These are phyloP conservation scores for Sapajus apella DNA, from an alignment of 2,113 vertebrate species.

Conservation along the genomic window DNA sequence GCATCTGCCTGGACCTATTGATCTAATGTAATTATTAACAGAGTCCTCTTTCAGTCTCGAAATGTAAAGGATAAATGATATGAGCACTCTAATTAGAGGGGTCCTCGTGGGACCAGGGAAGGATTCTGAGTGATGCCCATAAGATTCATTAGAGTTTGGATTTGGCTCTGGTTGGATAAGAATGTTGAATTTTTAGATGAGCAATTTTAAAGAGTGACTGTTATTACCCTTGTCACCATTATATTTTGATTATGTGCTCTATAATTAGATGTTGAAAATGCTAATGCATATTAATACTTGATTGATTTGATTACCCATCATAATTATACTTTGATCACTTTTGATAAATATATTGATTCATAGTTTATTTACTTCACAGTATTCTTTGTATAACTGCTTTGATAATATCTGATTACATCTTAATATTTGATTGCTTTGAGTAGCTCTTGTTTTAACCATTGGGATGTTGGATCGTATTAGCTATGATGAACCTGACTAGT, in stretches of 20 bases:
- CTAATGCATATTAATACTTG: conserved; percentile 71
- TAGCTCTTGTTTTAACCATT: conserved; percentile 48
- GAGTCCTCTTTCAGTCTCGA: not conserved
- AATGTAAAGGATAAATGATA: conserved; percentile 6
- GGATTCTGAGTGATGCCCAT: not conserved
- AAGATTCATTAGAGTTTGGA: not conserved
- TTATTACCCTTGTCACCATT: conserved; percentile 34
- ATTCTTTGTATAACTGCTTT: conserved; percentile 71
- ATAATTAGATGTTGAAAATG: conserved; percentile 74
- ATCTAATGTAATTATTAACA: not conserved
- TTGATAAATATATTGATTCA: conserved; percentile 76
- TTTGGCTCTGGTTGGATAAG: conserved; percentile 9
- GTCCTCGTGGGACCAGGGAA: not conserved
- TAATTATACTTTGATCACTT: conserved; percentile 76
- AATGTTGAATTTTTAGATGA: conserved; percentile 46
- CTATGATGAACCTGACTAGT: not conserved
- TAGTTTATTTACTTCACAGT: conserved; percentile 67
- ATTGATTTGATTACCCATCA: conserved; percentile 70
- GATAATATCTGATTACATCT: conserved; percentile 75
- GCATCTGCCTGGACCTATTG: not conserved
- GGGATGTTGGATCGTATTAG: not conserved
- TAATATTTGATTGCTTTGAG: conserved; percentile 75
- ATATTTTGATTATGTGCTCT: conserved; percentile 69
- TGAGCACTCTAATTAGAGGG: not conserved
- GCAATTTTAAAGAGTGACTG: conserved; percentile 52